Percentiles rank a stretch among this genome's conserved stretches.
Conservation (phyloP, 2,888 invertebrate genomes). For the Leptarthrus brevirostris region DNA sequence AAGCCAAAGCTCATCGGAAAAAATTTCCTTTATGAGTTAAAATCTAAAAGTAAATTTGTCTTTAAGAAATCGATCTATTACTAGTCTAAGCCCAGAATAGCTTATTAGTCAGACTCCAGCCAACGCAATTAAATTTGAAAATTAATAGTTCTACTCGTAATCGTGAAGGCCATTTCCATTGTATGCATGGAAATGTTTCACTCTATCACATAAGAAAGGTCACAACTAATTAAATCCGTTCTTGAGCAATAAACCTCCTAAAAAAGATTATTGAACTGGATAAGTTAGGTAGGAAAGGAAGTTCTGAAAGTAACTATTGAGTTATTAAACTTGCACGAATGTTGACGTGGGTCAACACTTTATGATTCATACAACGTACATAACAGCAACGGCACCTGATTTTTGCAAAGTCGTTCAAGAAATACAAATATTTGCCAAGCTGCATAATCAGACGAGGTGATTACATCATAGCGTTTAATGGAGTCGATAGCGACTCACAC, state of each 20-base stretch:
- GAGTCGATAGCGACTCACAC: too few species aligned
- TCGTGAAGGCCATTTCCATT: slow-evolving; percentile 1
- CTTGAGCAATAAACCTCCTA: slow-evolving; percentile 7
- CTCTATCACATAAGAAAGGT: slow-evolving; percentile 12
- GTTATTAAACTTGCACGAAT: background rate
- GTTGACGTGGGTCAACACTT: background rate
- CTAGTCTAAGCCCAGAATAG: background rate
- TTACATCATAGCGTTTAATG: too few species aligned
- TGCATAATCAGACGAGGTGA: too few species aligned
- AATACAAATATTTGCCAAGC: background rate
- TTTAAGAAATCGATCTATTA: too few species aligned
- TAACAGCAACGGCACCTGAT: background rate
- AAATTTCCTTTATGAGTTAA: too few species aligned
- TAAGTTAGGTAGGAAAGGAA: slow-evolving; percentile 14
- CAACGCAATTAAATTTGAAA: background rate
- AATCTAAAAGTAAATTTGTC: too few species aligned
- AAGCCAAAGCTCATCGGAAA: too few species aligned
- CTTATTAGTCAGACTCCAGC: background rate
- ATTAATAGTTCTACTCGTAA: slow-evolving; percentile 15
- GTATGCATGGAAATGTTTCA: too few species aligned
- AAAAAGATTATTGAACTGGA: slow-evolving; percentile 1
- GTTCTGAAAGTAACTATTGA: background rate
- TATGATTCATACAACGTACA: background rate
- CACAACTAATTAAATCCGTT: slow-evolving; percentile 18
- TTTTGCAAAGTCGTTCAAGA: background rate